Conservation (phyloP, 2,797 vertebrate genomes). For the Chromis chromis region DNA sequence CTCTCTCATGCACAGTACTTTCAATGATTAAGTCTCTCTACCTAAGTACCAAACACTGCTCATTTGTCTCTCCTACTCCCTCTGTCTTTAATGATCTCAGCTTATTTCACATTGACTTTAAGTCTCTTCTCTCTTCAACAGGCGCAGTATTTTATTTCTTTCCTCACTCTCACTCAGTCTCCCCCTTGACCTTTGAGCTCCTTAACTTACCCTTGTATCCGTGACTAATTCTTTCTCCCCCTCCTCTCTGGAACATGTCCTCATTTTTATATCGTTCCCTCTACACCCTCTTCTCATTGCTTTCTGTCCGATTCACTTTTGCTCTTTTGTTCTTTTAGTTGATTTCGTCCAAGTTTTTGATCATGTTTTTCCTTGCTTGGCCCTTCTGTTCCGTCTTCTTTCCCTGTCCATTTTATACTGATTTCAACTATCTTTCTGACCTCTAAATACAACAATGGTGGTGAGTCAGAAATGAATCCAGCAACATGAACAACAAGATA, state of each 20-base stretch:
- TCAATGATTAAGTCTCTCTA: constrained; percentile 24
- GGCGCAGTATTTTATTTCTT: constrained; percentile 8
- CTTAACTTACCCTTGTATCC: constrained; percentile 37
- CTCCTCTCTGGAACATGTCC: constrained; percentile 14
- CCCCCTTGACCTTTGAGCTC: constrained; percentile 40
- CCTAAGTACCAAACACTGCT: constrained; percentile 8
- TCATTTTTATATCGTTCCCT: constrained; percentile 37
- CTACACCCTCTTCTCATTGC: constrained; percentile 8
- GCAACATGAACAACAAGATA: not conserved
- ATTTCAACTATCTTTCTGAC: not conserved
- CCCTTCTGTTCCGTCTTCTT: not conserved
- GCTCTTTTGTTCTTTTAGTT: constrained; percentile 27
- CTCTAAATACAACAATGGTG: not conserved
- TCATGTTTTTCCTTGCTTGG: not conserved
- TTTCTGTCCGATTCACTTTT: constrained; percentile 3
- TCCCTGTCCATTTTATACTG: not conserved
- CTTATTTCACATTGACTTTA: constrained; percentile 9
- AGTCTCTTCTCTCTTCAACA: constrained; percentile 8
- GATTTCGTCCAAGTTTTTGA: constrained; percentile 31
- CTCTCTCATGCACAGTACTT: constrained; percentile 10
- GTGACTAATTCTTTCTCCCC: constrained; percentile 50
- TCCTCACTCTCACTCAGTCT: constrained; percentile 1
- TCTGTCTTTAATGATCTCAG: constrained; percentile 18
- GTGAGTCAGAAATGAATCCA: not conserved
- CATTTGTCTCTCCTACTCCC: constrained; percentile 19